Evolutionary conservation across 1,140 invertebrate genomes (phyloP).

Genomic region (Periplaneta americana): DNA sequence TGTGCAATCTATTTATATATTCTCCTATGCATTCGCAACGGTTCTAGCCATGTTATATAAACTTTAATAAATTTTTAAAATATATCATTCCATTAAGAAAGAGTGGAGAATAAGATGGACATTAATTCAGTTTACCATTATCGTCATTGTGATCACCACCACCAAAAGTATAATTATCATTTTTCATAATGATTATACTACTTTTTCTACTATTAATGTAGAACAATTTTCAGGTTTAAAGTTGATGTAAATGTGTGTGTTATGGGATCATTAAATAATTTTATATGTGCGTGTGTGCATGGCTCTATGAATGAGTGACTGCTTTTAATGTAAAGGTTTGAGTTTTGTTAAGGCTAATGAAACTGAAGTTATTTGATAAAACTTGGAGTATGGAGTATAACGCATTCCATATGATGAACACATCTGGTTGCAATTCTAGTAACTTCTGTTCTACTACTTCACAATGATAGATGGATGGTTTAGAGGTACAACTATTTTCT

Average conservation of each 20-base stretch:
- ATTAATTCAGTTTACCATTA: neutral
- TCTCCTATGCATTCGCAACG: neutral
- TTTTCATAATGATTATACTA: neutral
- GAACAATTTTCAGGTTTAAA: neutral
- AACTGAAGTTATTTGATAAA: neutral
- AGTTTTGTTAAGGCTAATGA: neutral
- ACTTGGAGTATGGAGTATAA: neutral
- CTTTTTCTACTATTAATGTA: neutral
- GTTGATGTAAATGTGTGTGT: neutral
- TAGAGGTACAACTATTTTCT: no score
- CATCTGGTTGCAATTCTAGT: neutral
- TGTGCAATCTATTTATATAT: neutral
- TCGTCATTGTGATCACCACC: neutral
- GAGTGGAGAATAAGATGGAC: neutral
- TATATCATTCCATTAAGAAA: neutral
- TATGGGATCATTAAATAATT: neutral
- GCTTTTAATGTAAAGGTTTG: neutral
- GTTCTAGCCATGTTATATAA: neutral
- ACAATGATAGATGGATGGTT: no score
- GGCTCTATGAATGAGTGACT: neutral
- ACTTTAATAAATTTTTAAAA: neutral
- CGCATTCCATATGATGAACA: neutral
- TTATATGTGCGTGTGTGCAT: no score
- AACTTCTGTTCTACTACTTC: no score
- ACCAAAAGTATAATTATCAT: neutral